phyloP scores from a whole-genome alignment of 2,797 vertebrate species.

The Oryzias dopingdopingensis region DNA sequence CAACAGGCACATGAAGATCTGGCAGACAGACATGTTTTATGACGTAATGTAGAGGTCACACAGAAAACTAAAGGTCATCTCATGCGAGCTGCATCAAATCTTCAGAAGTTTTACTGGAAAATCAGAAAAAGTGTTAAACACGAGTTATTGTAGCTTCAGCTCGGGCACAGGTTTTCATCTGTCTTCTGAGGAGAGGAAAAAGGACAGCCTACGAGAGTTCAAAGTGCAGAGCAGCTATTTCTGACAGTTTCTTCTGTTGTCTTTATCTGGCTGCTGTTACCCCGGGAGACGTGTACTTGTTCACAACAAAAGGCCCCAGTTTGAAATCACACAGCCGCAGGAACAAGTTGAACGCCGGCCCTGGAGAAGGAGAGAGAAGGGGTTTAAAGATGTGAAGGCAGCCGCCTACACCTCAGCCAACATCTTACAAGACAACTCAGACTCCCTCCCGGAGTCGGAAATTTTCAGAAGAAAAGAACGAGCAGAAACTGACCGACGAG shows the following conservation, averaged over 20 bases:
- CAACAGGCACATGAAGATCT: constrained; percentile 85
- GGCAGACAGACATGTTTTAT: constrained; percentile 4
- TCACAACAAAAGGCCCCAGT: constrained; percentile 83
- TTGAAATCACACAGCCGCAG: constrained; percentile 84
- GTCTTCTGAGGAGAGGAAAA: constrained; percentile 44
- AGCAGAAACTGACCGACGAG: constrained; percentile 79
- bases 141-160: constrained; percentile 35
- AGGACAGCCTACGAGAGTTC: constrained; percentile 13
- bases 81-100: constrained; percentile 31
- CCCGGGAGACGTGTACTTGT: constrained; percentile 85
- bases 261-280: constrained; percentile 61
- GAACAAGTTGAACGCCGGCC: constrained; percentile 85
- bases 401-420: constrained; percentile 30
- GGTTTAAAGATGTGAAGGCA: constrained; percentile 41
- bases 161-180: constrained; percentile 35
- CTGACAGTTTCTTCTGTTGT: constrained; percentile 46
- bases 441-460: not conserved
- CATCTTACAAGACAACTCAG: constrained; percentile 36
- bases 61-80: constrained; percentile 12
- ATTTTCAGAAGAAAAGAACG: constrained; percentile 5
- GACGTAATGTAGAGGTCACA: not conserved
- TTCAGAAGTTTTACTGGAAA: constrained; percentile 52
- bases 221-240: constrained; percentile 41
- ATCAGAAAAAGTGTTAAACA: constrained; percentile 44
- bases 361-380: constrained; percentile 63